Base-by-base conservation (phyloP, 2,113 vertebrate genomes). In the Microcebus lehilahytsara region DNA sequence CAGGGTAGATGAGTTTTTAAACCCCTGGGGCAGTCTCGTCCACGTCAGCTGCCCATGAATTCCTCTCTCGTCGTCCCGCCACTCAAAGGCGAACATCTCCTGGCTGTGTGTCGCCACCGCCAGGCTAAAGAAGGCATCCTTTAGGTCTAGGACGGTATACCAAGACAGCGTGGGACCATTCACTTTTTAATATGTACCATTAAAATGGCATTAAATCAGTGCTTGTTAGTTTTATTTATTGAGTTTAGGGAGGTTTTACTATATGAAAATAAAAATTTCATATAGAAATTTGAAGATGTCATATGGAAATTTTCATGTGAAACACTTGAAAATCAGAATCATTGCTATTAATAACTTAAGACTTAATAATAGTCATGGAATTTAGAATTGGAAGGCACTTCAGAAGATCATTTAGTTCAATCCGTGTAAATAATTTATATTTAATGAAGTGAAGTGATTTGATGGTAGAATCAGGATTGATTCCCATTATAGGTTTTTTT, bases 401-500 rank as follows among this genome's bases (percentile, higher is more conserved):
- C 27, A 32, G 67, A 91, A 80, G 4, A 84, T 92, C 53, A 5
- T 62, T 64, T 80, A 62, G n/a, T 49, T 88, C n/a, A 71, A 40
- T 71, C 10, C 22, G 25, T 85, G 13, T 37, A 60, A 74, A 20
- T 75, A 69, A 53, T 34, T 64, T 71, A 83, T 77, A 30, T 34
- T 80, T 85, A 85, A 88, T 89, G 27, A 37, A 14, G 19, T 81
- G 19, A 92, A 77, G 25, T 93, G 19, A 93, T 72, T 69, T 89
- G 32, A 22, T 95, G 51, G 69, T 22, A 77, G 42, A 92, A 77
- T 91, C 46, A 95, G 69, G 22, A 49, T n/a, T 91, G 40, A 95
- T 87, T 91, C 20, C 58, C 40, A n/a, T 25, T 79, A 42, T 49
- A n/a, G 53, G 12, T 0, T n/a, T 86, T 37, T 87, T 67, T 84